phyloP scores from a whole-genome alignment of 2,888 invertebrate genomes.

The Drosophila stalkeri region DNA sequence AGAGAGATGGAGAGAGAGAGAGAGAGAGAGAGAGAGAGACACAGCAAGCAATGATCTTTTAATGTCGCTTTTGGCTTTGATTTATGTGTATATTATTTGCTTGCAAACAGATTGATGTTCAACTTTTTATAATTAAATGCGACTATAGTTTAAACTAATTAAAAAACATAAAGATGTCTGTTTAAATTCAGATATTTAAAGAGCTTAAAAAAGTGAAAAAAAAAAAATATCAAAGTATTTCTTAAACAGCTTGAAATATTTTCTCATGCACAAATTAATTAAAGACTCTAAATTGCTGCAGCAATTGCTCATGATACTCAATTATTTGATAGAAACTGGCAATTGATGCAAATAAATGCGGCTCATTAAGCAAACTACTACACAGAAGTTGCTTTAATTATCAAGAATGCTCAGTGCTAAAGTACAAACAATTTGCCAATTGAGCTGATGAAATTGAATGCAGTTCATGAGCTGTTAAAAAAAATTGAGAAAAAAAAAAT shows the following conservation, averaged over 20 bases:
- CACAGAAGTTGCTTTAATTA: neutral
- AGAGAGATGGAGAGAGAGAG: neutral
- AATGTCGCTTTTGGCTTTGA: slow-evolving; percentile 22
- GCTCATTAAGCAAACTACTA: neutral
- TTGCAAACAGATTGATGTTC: slow-evolving; percentile 3
- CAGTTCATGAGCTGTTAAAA: neutral
- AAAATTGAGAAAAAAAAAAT: neutral
- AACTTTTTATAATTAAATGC: slow-evolving; percentile 3
- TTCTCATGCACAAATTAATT: slow-evolving; percentile 1
- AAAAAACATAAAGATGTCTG: neutral
- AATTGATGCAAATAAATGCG: slow-evolving; percentile 8
- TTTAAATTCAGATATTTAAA: neutral
- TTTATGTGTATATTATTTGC: slow-evolving; percentile 32
- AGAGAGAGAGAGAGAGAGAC: neutral
- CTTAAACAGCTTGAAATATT: neutral
- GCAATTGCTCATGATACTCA: slow-evolving; percentile 1
- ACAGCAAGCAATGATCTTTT: slow-evolving; percentile 25
- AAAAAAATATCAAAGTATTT: neutral
- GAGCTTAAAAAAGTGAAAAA: neutral
- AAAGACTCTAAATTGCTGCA: neutral
- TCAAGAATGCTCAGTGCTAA: neutral
- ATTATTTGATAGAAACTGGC: neutral
- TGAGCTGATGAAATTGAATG: neutral
- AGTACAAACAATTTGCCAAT: neutral
- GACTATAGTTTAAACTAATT: neutral